Evolutionary conservation across 2,797 vertebrate species (phyloP), one percentile per base, ranked within the genome.

Genomic region (Peromyscus nudipes): DNA sequence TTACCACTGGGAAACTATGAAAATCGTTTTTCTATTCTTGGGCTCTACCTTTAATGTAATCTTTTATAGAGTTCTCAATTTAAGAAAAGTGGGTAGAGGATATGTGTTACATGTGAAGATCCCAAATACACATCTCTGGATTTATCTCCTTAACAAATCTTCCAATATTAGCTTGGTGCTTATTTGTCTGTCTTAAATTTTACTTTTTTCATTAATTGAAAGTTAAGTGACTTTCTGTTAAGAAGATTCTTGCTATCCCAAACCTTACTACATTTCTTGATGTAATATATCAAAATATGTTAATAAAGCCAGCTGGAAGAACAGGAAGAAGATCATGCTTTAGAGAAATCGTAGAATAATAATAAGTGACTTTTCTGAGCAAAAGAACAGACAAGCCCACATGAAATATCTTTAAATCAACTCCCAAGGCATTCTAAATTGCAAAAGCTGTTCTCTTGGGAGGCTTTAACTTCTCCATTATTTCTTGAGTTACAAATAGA

Each of bases 351-450:
- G 65, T 40, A 86, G 67, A 87, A 31, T 55, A 95, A 84, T 77
- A 95, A 94, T 92, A 96, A 97, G 96, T 84, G 80, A 75, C 52
- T 88, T 94, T 88, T 89, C 95, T 91, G 55, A n/a, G 64, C 84
- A 93, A 27, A 84, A 90, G 23, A 94, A 65, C 19, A 91, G 49
- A 57, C 64, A 94, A 95, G 84, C 64, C 80, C 96, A 97, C 97
- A 95, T 89, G 64, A 95, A 96, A 91, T 95, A 92, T 73, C 96
- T 97, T 96, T 96, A 96, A 92, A 92, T 90, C 94, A 96, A 67
- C 73, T 94, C 91, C 86, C 87, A 95, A 90, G 77, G 95, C 88
- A 89, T 80, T 97, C 75, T 96, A 93, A 96, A 97, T 95, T 96
- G 89, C 92, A 92, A 95, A 96, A 90, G 73, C 81, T 90, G 4